Conservation (phyloP, 1,140 invertebrate genomes). For the Phymastichus coffea region DNA sequence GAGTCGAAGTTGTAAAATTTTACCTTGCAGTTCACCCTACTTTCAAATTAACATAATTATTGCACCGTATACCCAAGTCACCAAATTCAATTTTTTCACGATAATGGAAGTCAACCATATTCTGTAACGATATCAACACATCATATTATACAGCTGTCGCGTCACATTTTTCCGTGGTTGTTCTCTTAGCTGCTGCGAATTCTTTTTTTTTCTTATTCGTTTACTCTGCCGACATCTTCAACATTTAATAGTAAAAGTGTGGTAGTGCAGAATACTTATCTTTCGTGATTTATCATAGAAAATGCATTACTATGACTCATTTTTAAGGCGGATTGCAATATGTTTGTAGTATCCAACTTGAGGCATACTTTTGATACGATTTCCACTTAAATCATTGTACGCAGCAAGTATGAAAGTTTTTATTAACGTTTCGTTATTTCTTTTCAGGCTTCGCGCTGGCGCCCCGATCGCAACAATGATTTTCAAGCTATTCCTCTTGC, state of each 20-base stretch:
- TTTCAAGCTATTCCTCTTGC: slow-evolving; percentile 38
- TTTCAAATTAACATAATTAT: too few relatives aligned
- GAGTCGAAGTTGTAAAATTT: too few relatives aligned
- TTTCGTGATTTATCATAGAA: slow-evolving; percentile 20
- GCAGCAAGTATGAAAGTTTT: too few relatives aligned
- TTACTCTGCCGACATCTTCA: too few relatives aligned
- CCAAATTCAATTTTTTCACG: not conserved
- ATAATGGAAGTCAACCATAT: not conserved
- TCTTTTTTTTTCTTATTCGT: not conserved
- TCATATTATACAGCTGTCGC: too few relatives aligned
- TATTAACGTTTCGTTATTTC: slow-evolving; percentile 18
- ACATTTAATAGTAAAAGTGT: slow-evolving; percentile 10
- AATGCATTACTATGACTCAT: not conserved
- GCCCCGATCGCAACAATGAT: slow-evolving; percentile 41
- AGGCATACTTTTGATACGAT: too few relatives aligned
- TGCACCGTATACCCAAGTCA: too few relatives aligned
- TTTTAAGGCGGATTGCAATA: too few relatives aligned
- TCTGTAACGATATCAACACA: not conserved
- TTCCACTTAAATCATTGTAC: too few relatives aligned
- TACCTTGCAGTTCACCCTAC: too few relatives aligned
- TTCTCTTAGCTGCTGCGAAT: not conserved
- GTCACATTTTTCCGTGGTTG: not conserved
- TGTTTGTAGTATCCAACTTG: too few relatives aligned
- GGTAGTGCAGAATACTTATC: slow-evolving; percentile 7
- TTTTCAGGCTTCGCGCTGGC: slow-evolving; percentile 38